phyloP scores from a whole-genome alignment of 2,797 vertebrate genomes.

The Eurystomus glaucurus region DNA sequence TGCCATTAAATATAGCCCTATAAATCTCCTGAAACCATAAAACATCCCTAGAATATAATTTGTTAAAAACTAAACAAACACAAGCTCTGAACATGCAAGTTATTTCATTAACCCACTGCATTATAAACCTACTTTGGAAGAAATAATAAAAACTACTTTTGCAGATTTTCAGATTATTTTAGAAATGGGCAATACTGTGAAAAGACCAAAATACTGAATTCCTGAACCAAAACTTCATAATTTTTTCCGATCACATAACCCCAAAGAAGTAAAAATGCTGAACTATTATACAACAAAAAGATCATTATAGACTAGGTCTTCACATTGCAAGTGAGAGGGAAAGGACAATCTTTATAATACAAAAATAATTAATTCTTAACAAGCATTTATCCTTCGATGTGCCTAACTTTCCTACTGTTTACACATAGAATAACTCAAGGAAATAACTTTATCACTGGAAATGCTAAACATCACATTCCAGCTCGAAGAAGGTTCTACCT shows the following conservation, averaged over 20 bases:
- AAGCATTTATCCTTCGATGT: neutral
- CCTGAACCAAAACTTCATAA: neutral
- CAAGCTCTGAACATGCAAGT: neutral
- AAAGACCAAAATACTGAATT: neutral
- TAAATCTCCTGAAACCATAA: conserved; percentile 42
- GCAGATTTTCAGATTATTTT: neutral
- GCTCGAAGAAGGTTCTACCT: neutral
- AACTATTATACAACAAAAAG: neutral
- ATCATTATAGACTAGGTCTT: neutral
- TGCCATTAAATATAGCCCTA: conserved; percentile 49
- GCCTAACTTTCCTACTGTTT: neutral
- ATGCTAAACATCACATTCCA: neutral
- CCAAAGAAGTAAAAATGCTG: neutral
- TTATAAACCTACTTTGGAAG: neutral
- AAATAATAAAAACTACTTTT: neutral
- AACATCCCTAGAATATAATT: neutral
- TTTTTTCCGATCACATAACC: neutral
- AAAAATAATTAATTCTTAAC: neutral
- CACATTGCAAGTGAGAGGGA: neutral
- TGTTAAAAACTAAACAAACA: conserved; percentile 34
- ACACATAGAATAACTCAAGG: neutral
- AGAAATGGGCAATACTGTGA: neutral
- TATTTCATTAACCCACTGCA: conserved; percentile 4
- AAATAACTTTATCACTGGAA: neutral
- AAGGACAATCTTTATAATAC: neutral